These are phyloP conservation scores for Gryllus longicercus DNA, from an alignment of 2,888 invertebrate species.

Conservation along the genomic window DNA sequence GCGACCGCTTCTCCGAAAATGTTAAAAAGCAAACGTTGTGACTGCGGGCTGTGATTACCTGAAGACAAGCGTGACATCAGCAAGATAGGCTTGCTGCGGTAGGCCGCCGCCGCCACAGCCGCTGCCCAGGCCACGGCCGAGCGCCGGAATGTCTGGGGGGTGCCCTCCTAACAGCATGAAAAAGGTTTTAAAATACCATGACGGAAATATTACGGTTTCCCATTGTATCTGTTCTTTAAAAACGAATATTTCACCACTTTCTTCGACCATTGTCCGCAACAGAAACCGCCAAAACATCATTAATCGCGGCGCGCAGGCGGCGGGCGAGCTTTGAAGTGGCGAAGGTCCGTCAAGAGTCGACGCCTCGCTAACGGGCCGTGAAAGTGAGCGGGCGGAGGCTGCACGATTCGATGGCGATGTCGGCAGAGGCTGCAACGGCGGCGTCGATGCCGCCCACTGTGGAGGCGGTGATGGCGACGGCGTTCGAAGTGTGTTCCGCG, in stretches of 20 bases:
- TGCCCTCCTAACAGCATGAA: neutral
- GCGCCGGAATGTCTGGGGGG: neutral
- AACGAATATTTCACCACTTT: slow-evolving; percentile 1
- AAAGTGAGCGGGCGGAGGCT: neutral
- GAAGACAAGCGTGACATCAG: slow-evolving; percentile 17
- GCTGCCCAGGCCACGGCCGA: neutral
- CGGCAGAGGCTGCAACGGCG: too few relatives aligned
- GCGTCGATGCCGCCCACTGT: too few relatives aligned
- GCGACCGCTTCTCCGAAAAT: neutral
- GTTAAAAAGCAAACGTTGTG: slow-evolving; percentile 17
- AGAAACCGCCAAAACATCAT: neutral
- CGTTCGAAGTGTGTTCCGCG: too few relatives aligned
- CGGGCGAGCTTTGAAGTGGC: neutral
- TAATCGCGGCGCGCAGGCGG: slow-evolving; percentile 6
- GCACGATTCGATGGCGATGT: too few relatives aligned
- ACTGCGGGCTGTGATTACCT: neutral
- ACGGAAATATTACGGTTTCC: slow-evolving; percentile 17
- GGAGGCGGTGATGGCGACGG: too few relatives aligned
- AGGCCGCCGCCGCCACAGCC: neutral
- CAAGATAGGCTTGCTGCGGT: slow-evolving; percentile 2
- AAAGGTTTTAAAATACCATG: slow-evolving; percentile 17
- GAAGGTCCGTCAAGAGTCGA: neutral
- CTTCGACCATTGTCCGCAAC: neutral
- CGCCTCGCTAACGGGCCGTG: slow-evolving; percentile 1
- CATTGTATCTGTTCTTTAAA: neutral